Conservation (phyloP, 2,888 invertebrate species). For the Cinara cedri region DNA sequence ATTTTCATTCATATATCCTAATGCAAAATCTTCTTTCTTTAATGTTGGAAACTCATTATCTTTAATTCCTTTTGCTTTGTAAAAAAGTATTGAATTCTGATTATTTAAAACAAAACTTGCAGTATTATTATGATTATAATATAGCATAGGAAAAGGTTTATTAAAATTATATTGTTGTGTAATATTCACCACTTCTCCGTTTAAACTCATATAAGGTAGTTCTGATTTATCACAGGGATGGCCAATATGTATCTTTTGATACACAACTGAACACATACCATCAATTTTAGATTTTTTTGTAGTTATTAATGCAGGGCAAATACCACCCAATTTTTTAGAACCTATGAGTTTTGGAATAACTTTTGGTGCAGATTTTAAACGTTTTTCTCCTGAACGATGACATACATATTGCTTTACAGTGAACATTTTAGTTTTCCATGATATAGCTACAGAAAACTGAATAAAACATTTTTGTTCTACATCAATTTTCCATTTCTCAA, state of each 20-base stretch:
- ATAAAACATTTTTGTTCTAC: slow-evolving; percentile 47
- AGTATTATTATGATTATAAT: slow-evolving; percentile 1
- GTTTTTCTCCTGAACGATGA: slow-evolving; percentile 37
- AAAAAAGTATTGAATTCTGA: slow-evolving; percentile 32
- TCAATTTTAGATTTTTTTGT: not conserved
- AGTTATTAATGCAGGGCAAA: slow-evolving; percentile 20
- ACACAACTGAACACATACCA: not conserved
- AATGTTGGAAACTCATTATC: slow-evolving; percentile 7
- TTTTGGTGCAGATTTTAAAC: not conserved
- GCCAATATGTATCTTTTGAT: slow-evolving; percentile 32
- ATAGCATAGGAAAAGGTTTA: slow-evolving; percentile 13
- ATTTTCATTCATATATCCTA: slow-evolving; percentile 23
- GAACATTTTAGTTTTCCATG: not conserved
- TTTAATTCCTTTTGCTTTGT: not conserved
- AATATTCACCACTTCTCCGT: not conserved
- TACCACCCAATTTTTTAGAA: slow-evolving; percentile 25
- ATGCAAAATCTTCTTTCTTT: slow-evolving; percentile 35
- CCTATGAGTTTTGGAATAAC: slow-evolving; percentile 29
- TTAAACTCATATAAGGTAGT: slow-evolving; percentile 21
- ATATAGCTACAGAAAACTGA: not conserved
- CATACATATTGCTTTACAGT: slow-evolving; percentile 22
- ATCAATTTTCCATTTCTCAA: slow-evolving; percentile 58
- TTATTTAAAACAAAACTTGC: slow-evolving; percentile 25
- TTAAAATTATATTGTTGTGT: not conserved
- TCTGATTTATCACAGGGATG: slow-evolving; percentile 27